Conservation (phyloP, 2,888 invertebrate species). For the Xylota sylvarum region DNA sequence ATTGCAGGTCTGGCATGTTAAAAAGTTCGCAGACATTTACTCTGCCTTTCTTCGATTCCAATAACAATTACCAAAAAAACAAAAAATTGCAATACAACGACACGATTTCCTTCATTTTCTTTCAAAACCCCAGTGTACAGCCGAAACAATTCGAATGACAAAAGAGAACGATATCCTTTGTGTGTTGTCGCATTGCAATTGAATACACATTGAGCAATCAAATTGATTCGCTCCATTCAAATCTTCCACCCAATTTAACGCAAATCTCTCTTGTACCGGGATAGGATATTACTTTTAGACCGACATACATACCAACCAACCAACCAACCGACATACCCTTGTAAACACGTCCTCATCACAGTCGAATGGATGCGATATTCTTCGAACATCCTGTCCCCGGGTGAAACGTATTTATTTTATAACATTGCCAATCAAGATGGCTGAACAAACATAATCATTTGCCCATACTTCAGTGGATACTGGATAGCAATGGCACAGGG, state of each 20-base stretch:
- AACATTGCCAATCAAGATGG: conserved; percentile 85
- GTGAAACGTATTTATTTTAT: conserved; percentile 84
- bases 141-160: conserved; percentile 56
- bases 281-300: conserved; percentile 64
- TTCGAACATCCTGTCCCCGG: conserved; percentile 70
- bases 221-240: conserved; percentile 75
- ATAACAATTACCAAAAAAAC: not conserved
- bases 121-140: conserved; percentile 1
- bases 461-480: conserved; percentile 71
- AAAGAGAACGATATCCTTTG: conserved; percentile 61
- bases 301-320: conserved; percentile 10
- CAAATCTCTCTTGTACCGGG: conserved; percentile 62
- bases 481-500: conserved; percentile 23
- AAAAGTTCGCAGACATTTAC: not conserved
- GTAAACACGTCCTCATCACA: conserved; percentile 60
- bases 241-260: conserved; percentile 76
- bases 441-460: conserved; percentile 85
- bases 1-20: not conserved
- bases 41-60: not conserved
- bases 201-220: conserved; percentile 74
- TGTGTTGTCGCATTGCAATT: conserved; percentile 66
- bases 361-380: conserved; percentile 60
- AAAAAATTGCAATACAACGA: conserved; percentile 4
- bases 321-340: conserved; percentile 37
- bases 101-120: conserved; percentile 38